Conservation (phyloP, 2,113 vertebrate genomes). For the Thymallus thymallus region DNA sequence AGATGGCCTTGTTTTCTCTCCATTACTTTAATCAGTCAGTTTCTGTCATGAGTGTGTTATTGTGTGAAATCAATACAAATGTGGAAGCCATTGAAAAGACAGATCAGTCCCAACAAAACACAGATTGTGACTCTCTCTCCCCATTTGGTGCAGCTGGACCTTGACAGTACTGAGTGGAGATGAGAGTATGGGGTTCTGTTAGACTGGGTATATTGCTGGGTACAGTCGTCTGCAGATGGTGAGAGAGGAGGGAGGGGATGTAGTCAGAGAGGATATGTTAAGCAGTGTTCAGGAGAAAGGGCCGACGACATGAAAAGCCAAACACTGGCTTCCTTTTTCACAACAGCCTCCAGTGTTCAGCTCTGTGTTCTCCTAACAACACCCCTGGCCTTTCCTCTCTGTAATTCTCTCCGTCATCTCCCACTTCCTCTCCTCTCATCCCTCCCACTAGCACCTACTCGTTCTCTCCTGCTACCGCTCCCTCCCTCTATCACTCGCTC, state of each 20-base stretch:
- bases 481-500: neutral
- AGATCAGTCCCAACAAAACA: too few species aligned
- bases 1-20: neutral
- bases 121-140: neutral
- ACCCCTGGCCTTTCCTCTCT: neutral
- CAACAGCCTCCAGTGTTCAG: neutral
- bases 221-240: neutral
- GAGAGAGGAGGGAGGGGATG: neutral
- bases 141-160: neutral
- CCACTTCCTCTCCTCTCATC: neutral
- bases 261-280: neutral
- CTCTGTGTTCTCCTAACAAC: neutral
- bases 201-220: neutral
- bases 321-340: conserved; percentile 5
- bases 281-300: neutral
- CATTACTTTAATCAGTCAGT: conserved; percentile 1
- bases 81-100: too few species aligned
- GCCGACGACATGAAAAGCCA: neutral
- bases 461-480: neutral
- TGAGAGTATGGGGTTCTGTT: neutral
- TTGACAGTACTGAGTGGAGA: neutral
- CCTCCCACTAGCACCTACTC: too few species aligned
- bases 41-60: neutral
- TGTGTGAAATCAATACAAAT: too few species aligned
- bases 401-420: neutral